Base-by-base conservation (phyloP, 2,888 invertebrate genomes). In the Thyatira batis region DNA sequence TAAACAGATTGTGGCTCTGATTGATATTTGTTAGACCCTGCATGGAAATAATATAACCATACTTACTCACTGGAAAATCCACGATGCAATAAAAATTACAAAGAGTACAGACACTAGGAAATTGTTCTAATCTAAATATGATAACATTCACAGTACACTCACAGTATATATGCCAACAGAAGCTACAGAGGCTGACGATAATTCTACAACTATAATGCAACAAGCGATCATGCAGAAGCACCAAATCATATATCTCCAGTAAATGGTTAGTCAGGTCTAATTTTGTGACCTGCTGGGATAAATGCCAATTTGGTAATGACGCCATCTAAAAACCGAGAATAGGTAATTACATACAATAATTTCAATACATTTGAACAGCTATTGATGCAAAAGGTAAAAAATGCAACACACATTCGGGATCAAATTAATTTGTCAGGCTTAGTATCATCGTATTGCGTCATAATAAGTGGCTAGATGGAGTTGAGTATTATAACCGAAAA, bases 171-270 rank as follows among this genome's bases (percentile, higher is more conserved):
- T 64, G 69, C 71, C 28, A 48, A 67, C 52, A 60, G 43, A 57
- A 76, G 76, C 79, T 68, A 79, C 65, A 65, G n/a, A 71, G 73
- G 74, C 76, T 53, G 53, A 44, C 51, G 49, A 44, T 57, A 65
- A 46, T 49, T 49, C 44, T 65, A n/a, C n/a, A 17, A 39, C 17
- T 17, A 39, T 4, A 39, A 39, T 51, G 61, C 62, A 63, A 65
- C 61, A 75, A 75, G 71, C 82, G 58, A 30, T 57, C 76, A 80
- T 80, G 82, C 82, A 72, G 54, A 75, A 77, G 75, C 76, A 45
- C 45, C 21, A 59, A 58, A 55, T 64, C 55, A 58, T 67, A 67
- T 58, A 33, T 8, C 50, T 57, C 53, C 49, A 28, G 20, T 54
- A 58, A 53, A 53, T 1, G 6, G 60, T 63, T 56, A 61, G 51